Evolutionary conservation across 2,797 vertebrate genomes (phyloP).

Genomic region (Pipistrellus kuhlii): DNA sequence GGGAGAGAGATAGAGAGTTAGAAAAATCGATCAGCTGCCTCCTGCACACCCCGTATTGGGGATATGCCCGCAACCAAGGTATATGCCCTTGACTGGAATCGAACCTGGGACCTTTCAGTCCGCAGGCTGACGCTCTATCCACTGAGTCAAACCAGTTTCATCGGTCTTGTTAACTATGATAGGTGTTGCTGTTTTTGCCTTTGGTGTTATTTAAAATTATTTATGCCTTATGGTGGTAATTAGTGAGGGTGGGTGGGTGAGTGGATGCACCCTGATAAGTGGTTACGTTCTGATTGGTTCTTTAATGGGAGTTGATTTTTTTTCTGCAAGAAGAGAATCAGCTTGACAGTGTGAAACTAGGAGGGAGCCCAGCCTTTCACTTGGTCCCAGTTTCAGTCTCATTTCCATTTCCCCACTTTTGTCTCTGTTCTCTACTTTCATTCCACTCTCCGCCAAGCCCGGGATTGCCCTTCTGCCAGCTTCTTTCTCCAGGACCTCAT

Average conservation of each 20-base stretch:
- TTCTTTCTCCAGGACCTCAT: constrained; percentile 34
- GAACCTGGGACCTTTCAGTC: no score
- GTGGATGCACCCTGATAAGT: neutral
- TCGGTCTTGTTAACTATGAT: neutral
- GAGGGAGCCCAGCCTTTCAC: neutral
- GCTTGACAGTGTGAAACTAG: neutral
- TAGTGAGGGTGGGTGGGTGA: neutral
- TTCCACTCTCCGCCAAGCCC: neutral
- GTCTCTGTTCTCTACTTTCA: neutral
- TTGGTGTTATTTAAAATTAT: constrained; percentile 16
- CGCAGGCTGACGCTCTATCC: no score
- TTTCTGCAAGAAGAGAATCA: neutral
- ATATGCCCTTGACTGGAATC: no score
- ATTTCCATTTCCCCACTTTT: neutral
- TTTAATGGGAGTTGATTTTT: neutral
- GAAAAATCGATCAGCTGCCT: no score
- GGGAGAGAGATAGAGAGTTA: no score
- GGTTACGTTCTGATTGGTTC: neutral
- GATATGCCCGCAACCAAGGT: no score
- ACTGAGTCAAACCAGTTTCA: no score
- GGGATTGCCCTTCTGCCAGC: neutral
- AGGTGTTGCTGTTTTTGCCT: neutral
- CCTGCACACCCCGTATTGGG: no score
- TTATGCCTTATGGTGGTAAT: neutral
- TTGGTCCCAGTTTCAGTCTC: neutral